A percentile compares a stretch with the other conserved stretches of the same genome.
Conservation (phyloP, 1,140 invertebrate genomes). For the Coptotermes formosanus region DNA sequence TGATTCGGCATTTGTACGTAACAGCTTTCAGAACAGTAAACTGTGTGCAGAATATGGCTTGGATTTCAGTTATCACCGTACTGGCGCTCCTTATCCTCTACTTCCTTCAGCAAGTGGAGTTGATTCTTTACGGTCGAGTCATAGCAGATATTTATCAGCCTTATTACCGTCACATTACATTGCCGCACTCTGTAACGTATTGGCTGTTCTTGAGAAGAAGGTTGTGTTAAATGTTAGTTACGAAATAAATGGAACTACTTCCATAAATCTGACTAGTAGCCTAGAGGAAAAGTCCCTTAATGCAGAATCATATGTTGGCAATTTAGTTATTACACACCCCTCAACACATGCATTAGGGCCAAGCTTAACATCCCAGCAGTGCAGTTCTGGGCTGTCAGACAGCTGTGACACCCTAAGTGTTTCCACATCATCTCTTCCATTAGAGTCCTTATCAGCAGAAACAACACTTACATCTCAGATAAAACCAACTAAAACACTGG, state of each 20-base stretch:
- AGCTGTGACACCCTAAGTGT: background rate
- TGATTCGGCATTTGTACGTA: constrained; percentile 53
- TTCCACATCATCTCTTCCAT: constrained; percentile 18
- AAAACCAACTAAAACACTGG: constrained; percentile 46
- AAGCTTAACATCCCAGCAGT: background rate
- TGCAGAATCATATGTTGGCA: background rate
- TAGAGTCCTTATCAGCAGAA: background rate
- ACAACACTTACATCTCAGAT: constrained; percentile 41
- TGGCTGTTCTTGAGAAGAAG: constrained; percentile 64
- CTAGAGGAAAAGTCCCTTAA: background rate
- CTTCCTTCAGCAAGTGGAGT: constrained; percentile 9
- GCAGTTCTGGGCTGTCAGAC: constrained; percentile 41
- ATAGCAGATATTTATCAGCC: constrained; percentile 21
- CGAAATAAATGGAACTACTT: constrained; percentile 40
- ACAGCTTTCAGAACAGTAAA: constrained; percentile 55
- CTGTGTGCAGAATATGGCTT: constrained; percentile 59
- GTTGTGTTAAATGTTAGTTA: constrained; percentile 57
- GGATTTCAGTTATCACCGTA: constrained; percentile 51
- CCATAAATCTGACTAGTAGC: background rate
- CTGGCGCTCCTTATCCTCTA: constrained; percentile 25
- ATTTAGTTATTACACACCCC: background rate
- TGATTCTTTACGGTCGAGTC: background rate
- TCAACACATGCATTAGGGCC: constrained; percentile 28
- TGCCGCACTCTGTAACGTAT: constrained; percentile 71
- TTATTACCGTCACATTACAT: constrained; percentile 61